Evolutionary conservation across 37 sponge, comb jelly and placozoan genomes (phyloP), one percentile per base, ranked within the genome.

Genomic region (Halichondria panicea): DNA sequence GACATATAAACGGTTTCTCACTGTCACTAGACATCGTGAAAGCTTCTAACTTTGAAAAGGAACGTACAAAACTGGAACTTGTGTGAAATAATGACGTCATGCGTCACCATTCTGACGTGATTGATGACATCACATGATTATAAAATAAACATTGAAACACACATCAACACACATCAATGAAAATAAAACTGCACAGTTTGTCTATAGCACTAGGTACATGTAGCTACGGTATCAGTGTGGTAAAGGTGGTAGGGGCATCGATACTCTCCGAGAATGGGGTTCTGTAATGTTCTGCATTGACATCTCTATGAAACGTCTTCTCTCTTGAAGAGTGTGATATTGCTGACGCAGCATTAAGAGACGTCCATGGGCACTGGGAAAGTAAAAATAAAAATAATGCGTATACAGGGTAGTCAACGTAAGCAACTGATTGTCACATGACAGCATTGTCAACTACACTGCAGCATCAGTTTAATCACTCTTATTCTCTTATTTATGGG

Each of bases 1-100:
- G 44, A 59, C 93, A 93, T 22, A 38, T n/a, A 53, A 93, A 93
- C 13, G 93, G 93, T 57, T 93, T 93, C 68, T 93, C 93, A 52
- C 58, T 81, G 22, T 81, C 82, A 36, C 40, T 42, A 1, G 61
- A 34, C 19, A 25, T 41, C 24, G 28, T n/a, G 69, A 33, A 4
- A 31, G 33, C 5, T 35, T 30, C n/a, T 58, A 5, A 7, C 59
- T 58, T 58, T 31, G n/a, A 6, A 58, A 58, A 58, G 11, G 6
- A 31, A 30, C 11, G n/a, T 5, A 12, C 30, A 25, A 31, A 7
- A 58, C 59, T 58, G 8, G 59, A 58, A 58, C 59, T 15, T 30
- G 59, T 68, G 7, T 6, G 9, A 35, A 35, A 22, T 39, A 40
- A 5, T 68, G 50, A 72, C 73, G 73, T 72, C 73, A 72, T 38